A percentile compares a stretch with the other conserved stretches of the same genome.
Evolutionary conservation across 2,888 invertebrate species (phyloP).

Genomic region (Diarsia dahlii): DNA sequence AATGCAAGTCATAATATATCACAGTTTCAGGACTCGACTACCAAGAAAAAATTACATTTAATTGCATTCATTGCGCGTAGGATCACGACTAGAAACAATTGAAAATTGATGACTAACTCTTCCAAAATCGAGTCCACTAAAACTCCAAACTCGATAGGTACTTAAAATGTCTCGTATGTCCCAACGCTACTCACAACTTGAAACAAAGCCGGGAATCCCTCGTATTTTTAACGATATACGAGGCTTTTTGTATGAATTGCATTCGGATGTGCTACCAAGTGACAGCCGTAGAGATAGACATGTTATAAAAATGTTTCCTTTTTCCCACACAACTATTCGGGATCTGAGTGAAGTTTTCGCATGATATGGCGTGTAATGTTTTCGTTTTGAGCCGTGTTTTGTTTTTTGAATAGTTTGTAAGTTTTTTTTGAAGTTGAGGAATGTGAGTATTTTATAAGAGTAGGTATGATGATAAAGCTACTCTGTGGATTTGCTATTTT

Average conservation of each 20-base stretch:
- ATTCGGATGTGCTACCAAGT: conserved; percentile 58
- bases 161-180: conserved; percentile 1
- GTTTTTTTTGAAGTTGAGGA: background rate
- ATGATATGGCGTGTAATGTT: conserved; percentile 27
- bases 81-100: background rate
- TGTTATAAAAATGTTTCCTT: conserved; percentile 61
- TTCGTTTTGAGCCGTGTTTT: background rate
- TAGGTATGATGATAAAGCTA: background rate
- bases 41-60: background rate
- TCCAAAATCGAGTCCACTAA: background rate
- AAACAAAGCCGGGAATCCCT: conserved; percentile 66
- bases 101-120: background rate
- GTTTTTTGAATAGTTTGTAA: background rate
- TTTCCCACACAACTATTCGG: conserved; percentile 48
- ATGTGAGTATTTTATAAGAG: background rate
- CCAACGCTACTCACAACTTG: conserved; percentile 53
- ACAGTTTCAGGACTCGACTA: background rate
- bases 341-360: conserved; percentile 27
- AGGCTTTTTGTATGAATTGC: conserved; percentile 67
- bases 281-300: conserved; percentile 56
- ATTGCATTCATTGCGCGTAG: background rate
- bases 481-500: background rate
- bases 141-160: background rate
- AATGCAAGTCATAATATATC: no score
- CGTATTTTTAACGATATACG: conserved; percentile 67